These are phyloP conservation scores for Panulirus ornatus DNA, from an alignment of 1,140 invertebrate genomes.

Conservation along the genomic window DNA sequence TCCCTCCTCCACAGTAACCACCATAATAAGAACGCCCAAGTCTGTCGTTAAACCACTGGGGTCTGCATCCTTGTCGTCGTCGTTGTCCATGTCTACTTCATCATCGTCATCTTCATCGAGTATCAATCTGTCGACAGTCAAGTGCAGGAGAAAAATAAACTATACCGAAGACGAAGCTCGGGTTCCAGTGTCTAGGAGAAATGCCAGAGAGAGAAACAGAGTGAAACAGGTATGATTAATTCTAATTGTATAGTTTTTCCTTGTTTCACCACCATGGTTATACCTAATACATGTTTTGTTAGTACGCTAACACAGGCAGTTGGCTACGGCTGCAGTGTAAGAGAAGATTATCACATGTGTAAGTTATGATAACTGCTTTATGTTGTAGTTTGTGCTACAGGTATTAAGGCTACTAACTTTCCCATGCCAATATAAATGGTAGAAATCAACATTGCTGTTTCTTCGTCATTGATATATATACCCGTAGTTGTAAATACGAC, in stretches of 20 bases:
- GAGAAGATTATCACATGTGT: too few species aligned
- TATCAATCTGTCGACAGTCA: conserved; percentile 35
- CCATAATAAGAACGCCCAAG: conserved; percentile 55
- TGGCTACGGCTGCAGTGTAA: too few species aligned
- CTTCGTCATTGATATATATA: too few species aligned
- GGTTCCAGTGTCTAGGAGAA: conserved; percentile 79
- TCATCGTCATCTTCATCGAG: conserved; percentile 27
- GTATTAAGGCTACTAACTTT: too few species aligned
- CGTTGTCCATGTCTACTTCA: background rate
- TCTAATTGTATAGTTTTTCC: background rate
- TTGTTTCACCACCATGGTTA: too few species aligned
- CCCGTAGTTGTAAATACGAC: too few species aligned
- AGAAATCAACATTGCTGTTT: too few species aligned
- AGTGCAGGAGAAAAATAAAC: conserved; percentile 61
- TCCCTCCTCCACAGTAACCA: background rate
- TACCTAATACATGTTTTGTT: too few species aligned
- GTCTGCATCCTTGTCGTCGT: background rate
- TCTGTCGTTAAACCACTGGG: background rate
- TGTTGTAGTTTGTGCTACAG: too few species aligned
- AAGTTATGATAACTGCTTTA: too few species aligned
- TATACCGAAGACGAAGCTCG: conserved; percentile 42
- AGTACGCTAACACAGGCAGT: too few species aligned
- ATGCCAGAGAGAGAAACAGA: conserved; percentile 81
- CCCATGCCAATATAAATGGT: too few species aligned
- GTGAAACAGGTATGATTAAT: conserved; percentile 78